Base-by-base conservation (phyloP, 2,797 vertebrate species). In the Chaetophractus vellerosus region DNA sequence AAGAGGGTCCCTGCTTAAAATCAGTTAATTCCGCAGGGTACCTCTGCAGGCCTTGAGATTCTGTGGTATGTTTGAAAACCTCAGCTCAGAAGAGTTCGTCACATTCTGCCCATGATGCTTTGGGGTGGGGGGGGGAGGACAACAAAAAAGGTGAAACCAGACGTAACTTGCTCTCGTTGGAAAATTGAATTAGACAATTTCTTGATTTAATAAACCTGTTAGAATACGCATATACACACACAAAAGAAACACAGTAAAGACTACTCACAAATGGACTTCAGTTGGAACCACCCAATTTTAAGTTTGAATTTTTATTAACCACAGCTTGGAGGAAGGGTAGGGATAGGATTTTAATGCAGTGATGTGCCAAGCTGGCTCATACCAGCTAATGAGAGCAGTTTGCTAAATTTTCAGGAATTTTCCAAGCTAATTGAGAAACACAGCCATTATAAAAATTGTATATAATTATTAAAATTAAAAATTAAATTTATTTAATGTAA, bases 341-440 rank as follows among this genome's bases (percentile, higher is more conserved):
- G 41, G 63, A 66, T 7, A 8, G 2, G 28, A 63, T 33, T 79
- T 36, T 19, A 76, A 69, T 5, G 6, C 38, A 59, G 36, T 5
- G 21, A 4, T 61, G n/a, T 52, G 26, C 7, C 9, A 50, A 18
- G 23, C 81, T 41, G 79, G n/a, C 24, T 90, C 33, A 31, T 0
- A 7, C 11, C 0, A 11, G 63, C 57, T 33, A 21, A 57, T 2
- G 4, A 75, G 63, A 90, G 45, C 63, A 18, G 14, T 71, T 59
- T 50, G 76, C 50, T 64, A 69, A 18, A 50, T 64, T 86, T 89
- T 63, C 45, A 57, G 69, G 9, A 59, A 92, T 68, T 94, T 92
- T 72, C 41, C 38, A 74, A 80, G 24, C 83, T 24, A 41, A 82
- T 28, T 50, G 10, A 57, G 45, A 63, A 82, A 63, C 68, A 86